phyloP scores from a whole-genome alignment of 2,113 vertebrate species.

The Capreolus pygargus region DNA sequence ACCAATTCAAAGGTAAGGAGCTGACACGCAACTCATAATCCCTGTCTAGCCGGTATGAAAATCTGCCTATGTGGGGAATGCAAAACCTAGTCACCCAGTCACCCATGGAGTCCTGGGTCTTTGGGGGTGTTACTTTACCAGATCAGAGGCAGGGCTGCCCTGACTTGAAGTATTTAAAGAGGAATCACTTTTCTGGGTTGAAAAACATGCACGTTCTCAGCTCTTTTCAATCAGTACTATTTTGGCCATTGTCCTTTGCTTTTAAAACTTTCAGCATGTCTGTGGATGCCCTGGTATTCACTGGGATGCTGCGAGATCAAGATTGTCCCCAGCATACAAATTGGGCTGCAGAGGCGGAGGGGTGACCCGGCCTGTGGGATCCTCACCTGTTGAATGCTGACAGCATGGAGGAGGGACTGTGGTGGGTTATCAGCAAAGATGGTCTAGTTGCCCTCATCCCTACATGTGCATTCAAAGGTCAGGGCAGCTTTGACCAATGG shows the following conservation, averaged over 20 bases:
- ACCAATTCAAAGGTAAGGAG: slow-evolving; percentile 50
- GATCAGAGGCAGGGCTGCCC: neutral
- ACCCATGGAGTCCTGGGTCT: neutral
- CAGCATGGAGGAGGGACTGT: neutral
- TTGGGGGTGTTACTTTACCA: neutral
- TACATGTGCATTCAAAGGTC: neutral
- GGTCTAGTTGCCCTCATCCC: neutral
- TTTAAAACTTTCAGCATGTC: neutral
- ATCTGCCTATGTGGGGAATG: slow-evolving; percentile 22
- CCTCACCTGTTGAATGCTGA: neutral
- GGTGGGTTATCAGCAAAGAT: neutral
- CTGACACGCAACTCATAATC: slow-evolving; percentile 53
- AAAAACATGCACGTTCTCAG: neutral
- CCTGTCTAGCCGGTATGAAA: slow-evolving; percentile 71
- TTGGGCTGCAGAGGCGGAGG: neutral
- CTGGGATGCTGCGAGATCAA: neutral
- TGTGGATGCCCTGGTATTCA: neutral
- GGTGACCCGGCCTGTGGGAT: neutral
- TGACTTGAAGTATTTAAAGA: neutral
- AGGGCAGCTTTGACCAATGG: neutral
- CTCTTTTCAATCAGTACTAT: neutral
- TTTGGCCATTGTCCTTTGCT: neutral
- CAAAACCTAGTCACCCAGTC: slow-evolving; percentile 21
- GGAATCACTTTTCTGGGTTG: neutral
- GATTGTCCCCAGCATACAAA: neutral